Conservation (phyloP, 2,113 vertebrate genomes). For the Marcusenius ussheri region DNA sequence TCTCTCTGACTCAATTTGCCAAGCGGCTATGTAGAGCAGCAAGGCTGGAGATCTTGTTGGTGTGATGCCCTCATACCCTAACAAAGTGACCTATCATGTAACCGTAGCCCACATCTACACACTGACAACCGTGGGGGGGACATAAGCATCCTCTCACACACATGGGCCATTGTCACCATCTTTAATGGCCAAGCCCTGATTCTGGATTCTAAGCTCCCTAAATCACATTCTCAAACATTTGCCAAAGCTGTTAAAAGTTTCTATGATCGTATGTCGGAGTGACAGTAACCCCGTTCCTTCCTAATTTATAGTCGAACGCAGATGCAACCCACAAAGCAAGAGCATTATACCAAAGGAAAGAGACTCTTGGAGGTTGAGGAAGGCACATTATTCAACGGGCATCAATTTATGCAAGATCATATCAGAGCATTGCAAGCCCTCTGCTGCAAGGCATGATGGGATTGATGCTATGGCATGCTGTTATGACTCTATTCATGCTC, state of each 20-base stretch:
- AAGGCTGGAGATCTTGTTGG: background rate
- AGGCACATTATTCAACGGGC: background rate
- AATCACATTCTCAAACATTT: background rate
- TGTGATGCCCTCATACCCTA: background rate
- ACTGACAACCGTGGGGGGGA: background rate
- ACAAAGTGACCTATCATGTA: background rate
- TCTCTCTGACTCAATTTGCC: background rate
- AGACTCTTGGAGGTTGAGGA: background rate
- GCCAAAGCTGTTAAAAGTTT: background rate
- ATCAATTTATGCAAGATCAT: background rate
- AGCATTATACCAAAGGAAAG: background rate
- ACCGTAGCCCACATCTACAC: background rate
- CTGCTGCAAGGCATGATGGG: slow-evolving; percentile 3
- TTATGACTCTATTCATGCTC: background rate
- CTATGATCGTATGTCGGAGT: background rate
- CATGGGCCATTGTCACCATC: background rate
- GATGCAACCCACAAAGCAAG: background rate
- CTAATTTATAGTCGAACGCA: background rate
- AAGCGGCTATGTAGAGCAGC: background rate
- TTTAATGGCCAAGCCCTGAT: background rate
- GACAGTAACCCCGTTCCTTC: background rate
- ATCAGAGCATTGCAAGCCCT: background rate
- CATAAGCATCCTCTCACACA: background rate
- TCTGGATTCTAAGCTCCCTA: background rate
- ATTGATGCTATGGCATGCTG: background rate